phyloP scores from a whole-genome alignment of 2,797 vertebrate species.

The Melopsittacus undulatus region DNA sequence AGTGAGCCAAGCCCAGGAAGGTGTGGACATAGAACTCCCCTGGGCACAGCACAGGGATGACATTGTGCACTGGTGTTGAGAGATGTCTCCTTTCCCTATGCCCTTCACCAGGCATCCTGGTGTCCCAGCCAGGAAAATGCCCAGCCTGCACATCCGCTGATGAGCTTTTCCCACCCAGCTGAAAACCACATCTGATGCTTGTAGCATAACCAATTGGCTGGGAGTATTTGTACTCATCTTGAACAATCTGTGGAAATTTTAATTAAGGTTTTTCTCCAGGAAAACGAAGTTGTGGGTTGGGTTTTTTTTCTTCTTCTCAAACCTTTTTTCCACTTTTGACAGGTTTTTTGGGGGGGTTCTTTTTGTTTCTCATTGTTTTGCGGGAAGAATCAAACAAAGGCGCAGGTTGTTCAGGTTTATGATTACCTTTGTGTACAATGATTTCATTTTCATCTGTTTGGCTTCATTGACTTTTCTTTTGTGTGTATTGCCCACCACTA shows the following conservation, averaged over 20 bases:
- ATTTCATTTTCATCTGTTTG: slow-evolving; percentile 76
- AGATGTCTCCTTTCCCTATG: neutral
- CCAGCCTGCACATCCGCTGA: neutral
- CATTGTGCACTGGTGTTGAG: neutral
- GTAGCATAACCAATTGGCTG: neutral
- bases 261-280: slow-evolving; percentile 52
- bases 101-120: neutral
- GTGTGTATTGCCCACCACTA: slow-evolving; percentile 88
- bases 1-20: rapidly evolving
- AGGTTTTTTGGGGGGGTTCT: neutral
- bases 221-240: slow-evolving; percentile 24
- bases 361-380: slow-evolving; percentile 48
- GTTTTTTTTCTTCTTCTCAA: neutral
- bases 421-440: slow-evolving; percentile 69
- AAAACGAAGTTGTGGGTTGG: slow-evolving; percentile 9
- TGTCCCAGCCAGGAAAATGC: neutral
- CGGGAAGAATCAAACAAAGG: slow-evolving; percentile 47
- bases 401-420: slow-evolving; percentile 65
- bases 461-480: slow-evolving; percentile 73
- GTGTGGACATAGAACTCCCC: neutral
- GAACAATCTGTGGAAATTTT: slow-evolving; percentile 61
- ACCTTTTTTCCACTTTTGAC: slow-evolving; percentile 45
- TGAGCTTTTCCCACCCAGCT: neutral
- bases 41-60: neutral
- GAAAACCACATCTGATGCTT: neutral